Conservation (phyloP, 2,888 invertebrate genomes). For the Leptinotarsa peninsularis region DNA sequence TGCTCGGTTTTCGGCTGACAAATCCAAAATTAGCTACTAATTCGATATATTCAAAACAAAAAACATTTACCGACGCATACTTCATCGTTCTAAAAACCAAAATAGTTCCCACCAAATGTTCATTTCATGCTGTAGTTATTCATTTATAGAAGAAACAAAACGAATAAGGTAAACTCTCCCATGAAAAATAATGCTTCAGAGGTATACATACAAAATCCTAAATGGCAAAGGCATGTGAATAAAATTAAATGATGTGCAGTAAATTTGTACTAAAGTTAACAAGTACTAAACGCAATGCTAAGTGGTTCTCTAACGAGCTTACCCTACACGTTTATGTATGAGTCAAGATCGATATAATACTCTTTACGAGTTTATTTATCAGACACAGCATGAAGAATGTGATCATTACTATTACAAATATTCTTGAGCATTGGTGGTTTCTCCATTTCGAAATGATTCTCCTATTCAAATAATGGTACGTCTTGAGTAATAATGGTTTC, state of each 20-base stretch:
- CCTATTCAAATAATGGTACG: neutral
- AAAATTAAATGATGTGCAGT: conserved; percentile 52
- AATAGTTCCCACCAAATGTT: no score
- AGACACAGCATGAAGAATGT: conserved; percentile 35
- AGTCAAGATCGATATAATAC: conserved; percentile 34
- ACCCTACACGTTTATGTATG: conserved; percentile 42
- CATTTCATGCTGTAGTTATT: no score
- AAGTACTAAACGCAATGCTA: conserved; percentile 53
- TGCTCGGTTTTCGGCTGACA: no score
- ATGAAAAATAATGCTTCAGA: conserved; percentile 10
- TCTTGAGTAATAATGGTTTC: no score
- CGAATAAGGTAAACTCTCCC: neutral
- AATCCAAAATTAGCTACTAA: no score
- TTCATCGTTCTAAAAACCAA: no score
- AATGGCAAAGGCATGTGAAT: conserved; percentile 38
- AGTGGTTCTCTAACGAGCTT: conserved; percentile 50
- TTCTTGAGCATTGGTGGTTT: conserved; percentile 16
- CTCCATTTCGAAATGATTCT: neutral
- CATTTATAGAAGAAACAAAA: neutral
- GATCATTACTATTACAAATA: conserved; percentile 22
- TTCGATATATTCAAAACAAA: no score
- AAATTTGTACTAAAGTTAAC: conserved; percentile 54
- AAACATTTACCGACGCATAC: no score
- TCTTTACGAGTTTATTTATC: conserved; percentile 33
- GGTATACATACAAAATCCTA: neutral